Evolutionary conservation across 1,140 invertebrate species (phyloP), one percentile per base, ranked within the genome.

Genomic region (Drosophila subpulchrella): DNA sequence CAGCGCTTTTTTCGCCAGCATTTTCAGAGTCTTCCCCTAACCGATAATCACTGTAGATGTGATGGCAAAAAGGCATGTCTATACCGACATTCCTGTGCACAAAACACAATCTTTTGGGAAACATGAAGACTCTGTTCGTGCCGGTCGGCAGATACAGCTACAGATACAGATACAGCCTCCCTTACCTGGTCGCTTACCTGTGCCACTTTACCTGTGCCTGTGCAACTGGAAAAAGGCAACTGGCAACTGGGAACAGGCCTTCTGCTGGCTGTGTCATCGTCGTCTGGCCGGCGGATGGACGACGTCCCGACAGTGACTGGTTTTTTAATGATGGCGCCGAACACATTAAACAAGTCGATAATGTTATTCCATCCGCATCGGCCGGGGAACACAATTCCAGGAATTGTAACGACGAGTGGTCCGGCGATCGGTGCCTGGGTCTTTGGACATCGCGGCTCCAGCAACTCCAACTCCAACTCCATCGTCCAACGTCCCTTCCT

Each of bases 251-350:
- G 13, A 50, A 15, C 30, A 10, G 46, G 46, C 53, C 27, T 55
- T 55, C 30, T 50, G 75, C 32, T 72, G 63, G 59, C 68, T 78
- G 75, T 73, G 71, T 63, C 75, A 63, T 74, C 77, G 76, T 79
- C 75, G 76, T 79, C 75, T 68, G 68, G 78, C 59, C 74, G 78
- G 54, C 73, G 67, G 74, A 76, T 84, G 72, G 66, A 76, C 81
- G 66, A 72, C 81, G 78, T 83, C 80, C 65, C 58, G 78, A 75
- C 73, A 56, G 76, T 58, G 81, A 85, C 82, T 77, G 82, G 82
- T 85, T 85, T 78, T 85, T 86, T 85, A 86, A 85, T 85, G 82
- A 85, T 85, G 82, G 82, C 82, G 82, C 82, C 82, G 82, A 85
- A 84, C 74, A 72, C 82, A 81, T 85, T 86, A 85, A 81, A 85